phyloP scores from a whole-genome alignment of 2,797 vertebrate genomes.

The Notamacropus eugenii region DNA sequence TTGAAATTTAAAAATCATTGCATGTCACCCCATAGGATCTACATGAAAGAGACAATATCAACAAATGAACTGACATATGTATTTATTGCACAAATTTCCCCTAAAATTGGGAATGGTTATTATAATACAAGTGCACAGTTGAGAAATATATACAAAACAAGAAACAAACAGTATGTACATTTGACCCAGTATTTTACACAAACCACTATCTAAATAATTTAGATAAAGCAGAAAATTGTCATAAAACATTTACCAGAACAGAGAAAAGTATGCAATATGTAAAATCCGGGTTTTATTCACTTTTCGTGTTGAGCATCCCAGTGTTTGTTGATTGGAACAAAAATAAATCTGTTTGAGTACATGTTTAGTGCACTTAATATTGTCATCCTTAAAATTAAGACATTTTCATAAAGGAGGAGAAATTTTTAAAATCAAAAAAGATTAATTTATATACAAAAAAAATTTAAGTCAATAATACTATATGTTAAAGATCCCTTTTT shows the following conservation, averaged over 20 bases:
- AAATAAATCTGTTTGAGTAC: constrained; percentile 69
- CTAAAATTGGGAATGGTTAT: constrained; percentile 97
- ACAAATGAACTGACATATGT: constrained; percentile 86
- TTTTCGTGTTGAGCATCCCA: constrained; percentile 80
- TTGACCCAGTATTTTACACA: constrained; percentile 89
- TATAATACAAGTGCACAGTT: constrained; percentile 91
- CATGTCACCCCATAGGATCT: background rate
- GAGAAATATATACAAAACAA: constrained; percentile 96
- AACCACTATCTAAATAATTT: constrained; percentile 90
- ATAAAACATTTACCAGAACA: constrained; percentile 79
- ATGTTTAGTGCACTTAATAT: constrained; percentile 78
- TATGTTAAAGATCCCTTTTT: constrained; percentile 82
- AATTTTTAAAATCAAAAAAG: constrained; percentile 76
- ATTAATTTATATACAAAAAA: constrained; percentile 78
- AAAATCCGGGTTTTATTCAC: constrained; percentile 69
- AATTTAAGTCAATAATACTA: constrained; percentile 67
- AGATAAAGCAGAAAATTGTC: constrained; percentile 87
- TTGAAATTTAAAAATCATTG: background rate
- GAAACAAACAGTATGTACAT: constrained; percentile 93
- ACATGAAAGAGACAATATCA: constrained; percentile 60
- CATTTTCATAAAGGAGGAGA: constrained; percentile 81
- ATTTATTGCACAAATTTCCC: constrained; percentile 99
- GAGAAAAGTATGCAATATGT: constrained; percentile 73
- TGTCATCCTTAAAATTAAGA: constrained; percentile 86
- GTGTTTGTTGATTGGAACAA: constrained; percentile 80